Evolutionary conservation across 2,113 vertebrate species (phyloP).

Genomic region (Hippocampus barbouri): DNA sequence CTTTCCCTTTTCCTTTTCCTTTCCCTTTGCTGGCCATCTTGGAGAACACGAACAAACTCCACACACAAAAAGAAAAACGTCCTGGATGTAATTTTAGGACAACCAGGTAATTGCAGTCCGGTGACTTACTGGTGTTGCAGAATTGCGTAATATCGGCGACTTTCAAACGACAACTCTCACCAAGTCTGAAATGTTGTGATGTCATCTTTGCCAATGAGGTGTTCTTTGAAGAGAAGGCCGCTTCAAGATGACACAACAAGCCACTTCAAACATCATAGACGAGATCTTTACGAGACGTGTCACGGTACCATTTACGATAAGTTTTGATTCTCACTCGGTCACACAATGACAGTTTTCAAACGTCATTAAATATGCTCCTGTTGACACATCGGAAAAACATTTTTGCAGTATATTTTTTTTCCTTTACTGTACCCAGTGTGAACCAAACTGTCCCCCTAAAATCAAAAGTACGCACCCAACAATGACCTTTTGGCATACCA

Average conservation of each 20-base stretch:
- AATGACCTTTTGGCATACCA: too few relatives aligned
- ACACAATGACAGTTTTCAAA: too few relatives aligned
- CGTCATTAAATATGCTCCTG: too few relatives aligned
- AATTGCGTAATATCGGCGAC: neutral
- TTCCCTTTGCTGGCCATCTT: conserved; percentile 3
- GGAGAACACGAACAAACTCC: neutral
- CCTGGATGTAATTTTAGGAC: neutral
- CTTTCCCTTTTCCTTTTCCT: neutral
- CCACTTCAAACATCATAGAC: neutral
- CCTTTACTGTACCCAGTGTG: too few relatives aligned
- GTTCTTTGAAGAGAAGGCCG: neutral
- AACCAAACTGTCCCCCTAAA: too few relatives aligned
- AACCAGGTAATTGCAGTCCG: neutral
- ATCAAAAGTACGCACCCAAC: too few relatives aligned
- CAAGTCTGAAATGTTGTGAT: neutral
- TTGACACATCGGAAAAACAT: too few relatives aligned
- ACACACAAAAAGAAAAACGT: neutral
- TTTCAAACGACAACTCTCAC: neutral
- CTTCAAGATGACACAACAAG: neutral
- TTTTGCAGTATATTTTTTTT: too few relatives aligned
- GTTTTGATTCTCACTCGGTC: neutral
- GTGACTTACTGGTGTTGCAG: neutral
- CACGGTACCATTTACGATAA: neutral
- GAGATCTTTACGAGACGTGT: neutral
- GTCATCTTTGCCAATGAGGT: neutral